Percentiles rank a stretch among this genome's conserved stretches.
phyloP scores from a whole-genome alignment of 2,888 invertebrate species.

The Protonemura montana region DNA sequence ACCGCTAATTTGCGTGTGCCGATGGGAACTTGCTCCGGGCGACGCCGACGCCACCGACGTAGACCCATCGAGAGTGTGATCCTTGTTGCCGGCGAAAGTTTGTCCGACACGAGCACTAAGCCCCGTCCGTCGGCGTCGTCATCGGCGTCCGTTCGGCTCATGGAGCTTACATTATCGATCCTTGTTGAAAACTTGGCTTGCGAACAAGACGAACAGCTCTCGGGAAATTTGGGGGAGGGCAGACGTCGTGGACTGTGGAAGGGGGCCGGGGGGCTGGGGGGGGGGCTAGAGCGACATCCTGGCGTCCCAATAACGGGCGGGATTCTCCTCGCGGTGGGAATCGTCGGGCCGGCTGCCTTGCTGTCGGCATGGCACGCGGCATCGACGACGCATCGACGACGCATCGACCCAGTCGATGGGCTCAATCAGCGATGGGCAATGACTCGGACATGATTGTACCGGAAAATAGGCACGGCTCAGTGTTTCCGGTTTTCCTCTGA shows the following conservation, averaged over 20 bases:
- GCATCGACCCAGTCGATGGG: neutral
- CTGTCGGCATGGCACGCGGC: neutral
- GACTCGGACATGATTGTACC: neutral
- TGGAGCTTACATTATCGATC: slow-evolving; percentile 44
- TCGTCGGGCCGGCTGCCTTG: slow-evolving; percentile 28
- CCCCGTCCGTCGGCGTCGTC: slow-evolving; percentile 33
- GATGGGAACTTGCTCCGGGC: neutral
- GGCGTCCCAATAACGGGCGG: slow-evolving; percentile 46
- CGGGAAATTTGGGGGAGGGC: slow-evolving; percentile 48
- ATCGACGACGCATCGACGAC: slow-evolving; percentile 12
- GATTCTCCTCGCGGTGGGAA: slow-evolving; percentile 15
- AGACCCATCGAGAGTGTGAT: slow-evolving; percentile 19
- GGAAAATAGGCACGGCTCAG: neutral
- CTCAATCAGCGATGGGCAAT: neutral
- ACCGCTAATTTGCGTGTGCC: slow-evolving; percentile 40
- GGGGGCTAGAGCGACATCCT: slow-evolving; percentile 53
- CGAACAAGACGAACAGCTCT: slow-evolving; percentile 47
- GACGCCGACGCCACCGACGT: slow-evolving; percentile 23
- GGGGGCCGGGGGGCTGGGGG: slow-evolving; percentile 49
- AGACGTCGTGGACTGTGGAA: slow-evolving; percentile 36
- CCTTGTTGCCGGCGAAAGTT: slow-evolving; percentile 37
- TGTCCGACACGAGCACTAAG: slow-evolving; percentile 42
- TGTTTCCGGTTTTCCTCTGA: neutral
- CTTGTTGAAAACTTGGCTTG: slow-evolving; percentile 48
- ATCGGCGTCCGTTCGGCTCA: slow-evolving; percentile 17